Evolutionary conservation across 2,113 vertebrate genomes (phyloP).

Genomic region (Marcusenius ussheri): DNA sequence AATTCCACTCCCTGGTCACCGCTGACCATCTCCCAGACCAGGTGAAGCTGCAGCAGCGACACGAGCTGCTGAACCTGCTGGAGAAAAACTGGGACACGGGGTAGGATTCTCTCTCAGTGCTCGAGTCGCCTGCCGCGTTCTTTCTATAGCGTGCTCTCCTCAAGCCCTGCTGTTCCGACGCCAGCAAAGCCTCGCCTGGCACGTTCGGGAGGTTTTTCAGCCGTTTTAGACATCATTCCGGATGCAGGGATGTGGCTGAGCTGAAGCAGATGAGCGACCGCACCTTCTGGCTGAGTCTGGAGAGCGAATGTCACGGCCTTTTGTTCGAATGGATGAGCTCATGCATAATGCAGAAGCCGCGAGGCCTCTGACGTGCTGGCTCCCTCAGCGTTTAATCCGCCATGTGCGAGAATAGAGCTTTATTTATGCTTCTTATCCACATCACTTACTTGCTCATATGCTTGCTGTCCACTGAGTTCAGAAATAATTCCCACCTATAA

Average conservation of each 20-base stretch:
- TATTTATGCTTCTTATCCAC: not conserved
- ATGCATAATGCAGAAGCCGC: not conserved
- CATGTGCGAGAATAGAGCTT: not conserved
- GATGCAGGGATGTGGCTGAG: not conserved
- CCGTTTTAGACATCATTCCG: not conserved
- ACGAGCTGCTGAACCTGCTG: slow-evolving; percentile 53
- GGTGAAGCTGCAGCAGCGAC: slow-evolving; percentile 52
- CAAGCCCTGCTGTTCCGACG: not conserved
- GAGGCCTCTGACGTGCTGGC: not conserved
- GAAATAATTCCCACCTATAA: not conserved
- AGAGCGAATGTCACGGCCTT: not conserved
- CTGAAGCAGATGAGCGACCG: not conserved
- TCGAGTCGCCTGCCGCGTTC: not conserved
- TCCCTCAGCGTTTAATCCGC: not conserved
- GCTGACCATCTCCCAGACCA: slow-evolving; percentile 43
- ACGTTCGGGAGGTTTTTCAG: not conserved
- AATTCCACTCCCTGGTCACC: slow-evolving; percentile 54
- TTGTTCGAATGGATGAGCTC: not conserved
- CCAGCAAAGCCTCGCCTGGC: not conserved
- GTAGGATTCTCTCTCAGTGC: slow-evolving; percentile 40
- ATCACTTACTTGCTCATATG: not conserved
- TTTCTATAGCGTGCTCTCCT: not conserved
- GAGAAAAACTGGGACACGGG: slow-evolving; percentile 62
- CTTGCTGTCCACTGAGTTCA: not conserved
- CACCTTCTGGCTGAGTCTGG: not conserved